Conservation (phyloP, 2,797 vertebrate species). For the Sebastiscus tertius region DNA sequence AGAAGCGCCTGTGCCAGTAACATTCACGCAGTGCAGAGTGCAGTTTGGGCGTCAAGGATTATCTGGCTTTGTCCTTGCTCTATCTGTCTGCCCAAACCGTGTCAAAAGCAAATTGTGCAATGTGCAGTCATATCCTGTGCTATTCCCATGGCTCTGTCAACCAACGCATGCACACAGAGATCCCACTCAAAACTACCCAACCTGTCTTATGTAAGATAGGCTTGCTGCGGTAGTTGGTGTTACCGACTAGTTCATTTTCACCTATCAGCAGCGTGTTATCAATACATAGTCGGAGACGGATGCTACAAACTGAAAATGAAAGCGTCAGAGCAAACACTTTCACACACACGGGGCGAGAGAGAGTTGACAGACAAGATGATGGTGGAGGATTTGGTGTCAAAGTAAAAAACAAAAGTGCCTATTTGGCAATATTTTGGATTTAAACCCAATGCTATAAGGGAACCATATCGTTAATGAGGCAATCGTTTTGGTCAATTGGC, state of each 20-base stretch:
- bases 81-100: background rate
- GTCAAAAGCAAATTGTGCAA: constrained; percentile 12
- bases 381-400: no score
- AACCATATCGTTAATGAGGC: no score
- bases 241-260: no score
- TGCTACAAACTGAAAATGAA: no score
- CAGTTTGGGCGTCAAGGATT: constrained; percentile 11
- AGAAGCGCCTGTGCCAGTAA: background rate
- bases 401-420: background rate
- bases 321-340: no score
- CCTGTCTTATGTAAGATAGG: background rate
- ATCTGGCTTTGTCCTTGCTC: constrained; percentile 20
- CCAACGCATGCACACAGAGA: background rate
- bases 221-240: no score
- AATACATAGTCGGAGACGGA: no score
- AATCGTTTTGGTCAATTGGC: no score
- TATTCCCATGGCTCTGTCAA: background rate
- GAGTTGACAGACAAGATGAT: no score
- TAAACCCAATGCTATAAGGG: no score
- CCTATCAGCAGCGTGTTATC: no score
- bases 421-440: background rate
- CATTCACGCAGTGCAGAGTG: background rate
- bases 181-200: background rate
- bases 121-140: background rate
- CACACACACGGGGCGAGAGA: no score